Evolutionary conservation across 2,113 vertebrate genomes (phyloP), one percentile per base, ranked within the genome.

Genomic region (Poeciliopsis turrubarensis): DNA sequence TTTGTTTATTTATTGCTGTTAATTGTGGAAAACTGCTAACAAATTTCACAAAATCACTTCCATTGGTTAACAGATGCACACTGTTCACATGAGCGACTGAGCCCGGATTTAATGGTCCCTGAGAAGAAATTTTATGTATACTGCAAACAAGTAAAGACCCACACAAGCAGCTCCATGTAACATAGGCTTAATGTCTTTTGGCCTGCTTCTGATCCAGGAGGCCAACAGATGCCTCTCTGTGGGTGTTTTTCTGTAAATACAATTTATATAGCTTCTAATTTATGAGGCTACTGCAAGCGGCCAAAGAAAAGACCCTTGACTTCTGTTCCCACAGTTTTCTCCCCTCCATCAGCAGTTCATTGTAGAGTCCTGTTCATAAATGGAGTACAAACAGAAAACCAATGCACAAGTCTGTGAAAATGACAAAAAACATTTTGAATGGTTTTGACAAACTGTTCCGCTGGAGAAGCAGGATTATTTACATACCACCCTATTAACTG

Each of bases 241-340:
- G 80, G 61, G 78, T 64, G 78, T 67, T 66, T 73, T 61, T 77
- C 77, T 72, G 62, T 72, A 63, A 66, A 75, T 54, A 22, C 69
- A 68, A 75, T 80, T 84, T 80, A 80, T 77, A 66, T 75, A 79
- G 72, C 22, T 27, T 83, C 66, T 83, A 83, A 93, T 87, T 89
- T 79, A 92, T 75, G 86, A 85, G 62, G 65, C 81, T 79, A 72
- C 71, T 68, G 73, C 68, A 77, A 75, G 66, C 74, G 78, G 87
- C 86, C 85, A 90, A 85, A 91, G 88, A 85, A 37, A 41, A 85
- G 65, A 75, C 78, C 87, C 75, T 70, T 85, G 80, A 87, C 84
- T 83, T 87, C 47, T 73, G 71, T 84, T 78, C 76, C 79, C 89
- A 89, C 80, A 78, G 68, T 79, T 60, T 77, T 63, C 62, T 54